Evolutionary conservation across 1,140 invertebrate species (phyloP).

Genomic region (Diachasma alloeum): DNA sequence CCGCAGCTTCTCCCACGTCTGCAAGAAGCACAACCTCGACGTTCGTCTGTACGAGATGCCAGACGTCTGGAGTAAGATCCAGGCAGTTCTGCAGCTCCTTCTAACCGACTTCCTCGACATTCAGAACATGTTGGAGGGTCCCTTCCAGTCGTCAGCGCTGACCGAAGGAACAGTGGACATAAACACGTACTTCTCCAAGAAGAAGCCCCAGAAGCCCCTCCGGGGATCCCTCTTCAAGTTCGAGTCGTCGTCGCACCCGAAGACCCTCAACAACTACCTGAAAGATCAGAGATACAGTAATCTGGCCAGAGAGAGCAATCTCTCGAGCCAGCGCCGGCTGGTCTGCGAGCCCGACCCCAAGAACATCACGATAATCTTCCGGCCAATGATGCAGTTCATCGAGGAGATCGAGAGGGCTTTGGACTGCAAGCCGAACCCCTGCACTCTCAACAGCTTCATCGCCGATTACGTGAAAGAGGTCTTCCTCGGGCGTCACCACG

Average conservation of each 20-base stretch:
- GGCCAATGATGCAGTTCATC: slow-evolving; percentile 78
- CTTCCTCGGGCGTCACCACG: slow-evolving; percentile 71
- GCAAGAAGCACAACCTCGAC: slow-evolving; percentile 66
- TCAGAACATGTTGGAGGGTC: slow-evolving; percentile 71
- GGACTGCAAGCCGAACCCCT: slow-evolving; percentile 70
- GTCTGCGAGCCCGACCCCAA: slow-evolving; percentile 78
- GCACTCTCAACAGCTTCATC: slow-evolving; percentile 78
- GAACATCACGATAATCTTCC: slow-evolving; percentile 81
- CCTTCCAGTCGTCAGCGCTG: slow-evolving; percentile 67
- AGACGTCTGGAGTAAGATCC: slow-evolving; percentile 89
- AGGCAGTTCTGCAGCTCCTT: slow-evolving; percentile 83
- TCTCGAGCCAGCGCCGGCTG: slow-evolving; percentile 53
- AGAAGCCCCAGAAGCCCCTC: slow-evolving; percentile 72
- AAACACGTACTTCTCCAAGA: slow-evolving; percentile 72
- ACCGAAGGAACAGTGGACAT: slow-evolving; percentile 71
- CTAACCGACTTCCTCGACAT: slow-evolving; percentile 87
- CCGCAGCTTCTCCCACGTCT: slow-evolving; percentile 69
- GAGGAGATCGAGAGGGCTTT: slow-evolving; percentile 78
- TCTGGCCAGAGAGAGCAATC: slow-evolving; percentile 15
- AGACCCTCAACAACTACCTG: slow-evolving; percentile 73
- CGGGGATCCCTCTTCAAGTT: slow-evolving; percentile 77
- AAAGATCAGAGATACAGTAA: slow-evolving; percentile 67
- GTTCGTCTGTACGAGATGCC: slow-evolving; percentile 77
- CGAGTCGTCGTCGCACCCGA: slow-evolving; percentile 80
- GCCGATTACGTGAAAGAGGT: slow-evolving; percentile 79